These are phyloP conservation scores for Drosophila rubida DNA, from an alignment of 2,888 invertebrate species.

Conservation along the genomic window DNA sequence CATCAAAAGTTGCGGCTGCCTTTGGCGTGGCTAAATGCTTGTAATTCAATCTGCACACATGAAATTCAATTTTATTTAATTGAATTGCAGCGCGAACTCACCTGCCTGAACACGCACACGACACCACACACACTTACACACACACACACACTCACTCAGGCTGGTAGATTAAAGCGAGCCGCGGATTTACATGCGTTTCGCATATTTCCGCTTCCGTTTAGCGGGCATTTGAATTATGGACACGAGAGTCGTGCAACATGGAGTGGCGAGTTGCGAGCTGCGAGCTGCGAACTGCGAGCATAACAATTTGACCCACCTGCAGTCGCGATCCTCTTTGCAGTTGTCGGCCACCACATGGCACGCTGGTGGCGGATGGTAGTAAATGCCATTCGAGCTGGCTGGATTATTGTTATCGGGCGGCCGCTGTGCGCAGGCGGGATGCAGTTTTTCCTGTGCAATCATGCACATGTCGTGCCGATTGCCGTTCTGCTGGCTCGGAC, in stretches of 20 bases:
- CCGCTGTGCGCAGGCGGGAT: slow-evolving; percentile 94
- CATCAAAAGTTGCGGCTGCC: slow-evolving; percentile 49
- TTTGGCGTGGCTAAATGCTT: slow-evolving; percentile 45
- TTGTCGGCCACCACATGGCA: slow-evolving; percentile 93
- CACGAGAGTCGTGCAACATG: slow-evolving; percentile 10
- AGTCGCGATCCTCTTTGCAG: slow-evolving; percentile 92
- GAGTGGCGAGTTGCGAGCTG: neutral
- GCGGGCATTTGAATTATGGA: slow-evolving; percentile 64
- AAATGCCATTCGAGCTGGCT: slow-evolving; percentile 85
- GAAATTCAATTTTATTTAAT: slow-evolving; percentile 67
- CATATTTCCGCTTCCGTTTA: slow-evolving; percentile 68
- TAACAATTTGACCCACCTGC: slow-evolving; percentile 88
- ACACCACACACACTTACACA: too few relatives aligned
- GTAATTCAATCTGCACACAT: slow-evolving; percentile 63
- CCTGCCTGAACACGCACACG: slow-evolving; percentile 10
- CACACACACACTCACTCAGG: slow-evolving; percentile 5
- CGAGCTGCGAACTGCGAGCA: slow-evolving; percentile 4
- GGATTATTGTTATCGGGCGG: slow-evolving; percentile 87
- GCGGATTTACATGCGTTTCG: slow-evolving; percentile 58
- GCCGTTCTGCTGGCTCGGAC: slow-evolving; percentile 61
- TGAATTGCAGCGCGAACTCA: slow-evolving; percentile 50
- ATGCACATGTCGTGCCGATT: slow-evolving; percentile 94
- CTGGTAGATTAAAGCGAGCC: slow-evolving; percentile 34
- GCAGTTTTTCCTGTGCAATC: slow-evolving; percentile 94
- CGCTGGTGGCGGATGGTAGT: slow-evolving; percentile 90